Evolutionary conservation across 2,888 invertebrate species (phyloP).

Genomic region (Colostygia pectinataria): DNA sequence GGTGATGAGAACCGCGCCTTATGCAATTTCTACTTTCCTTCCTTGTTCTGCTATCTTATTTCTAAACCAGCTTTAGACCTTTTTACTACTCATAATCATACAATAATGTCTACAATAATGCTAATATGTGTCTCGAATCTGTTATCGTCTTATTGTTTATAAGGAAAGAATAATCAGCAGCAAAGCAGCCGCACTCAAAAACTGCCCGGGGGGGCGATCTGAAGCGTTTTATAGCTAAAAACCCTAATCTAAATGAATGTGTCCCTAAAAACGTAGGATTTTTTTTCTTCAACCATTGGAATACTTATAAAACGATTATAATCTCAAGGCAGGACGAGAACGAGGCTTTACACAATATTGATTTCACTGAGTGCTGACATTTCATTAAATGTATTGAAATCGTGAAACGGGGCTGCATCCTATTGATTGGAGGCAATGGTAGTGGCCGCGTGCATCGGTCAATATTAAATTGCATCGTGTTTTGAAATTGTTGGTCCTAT

Average conservation of each 20-base stretch:
- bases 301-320: slow-evolving; percentile 33
- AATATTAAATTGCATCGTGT: slow-evolving; percentile 69
- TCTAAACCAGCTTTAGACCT: neutral
- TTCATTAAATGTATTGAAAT: slow-evolving; percentile 81
- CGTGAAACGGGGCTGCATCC: slow-evolving; percentile 78
- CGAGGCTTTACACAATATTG: slow-evolving; percentile 65
- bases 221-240: too few relatives aligned
- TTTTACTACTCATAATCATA: too few relatives aligned
- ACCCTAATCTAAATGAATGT: too few relatives aligned
- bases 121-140: too few relatives aligned
- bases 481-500: slow-evolving; percentile 46
- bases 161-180: too few relatives aligned
- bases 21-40: slow-evolving; percentile 15
- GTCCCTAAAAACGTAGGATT: too few relatives aligned
- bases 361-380: slow-evolving; percentile 78
- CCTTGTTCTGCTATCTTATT: slow-evolving; percentile 6
- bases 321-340: slow-evolving; percentile 49
- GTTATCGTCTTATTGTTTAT: too few relatives aligned
- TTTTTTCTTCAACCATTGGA: too few relatives aligned
- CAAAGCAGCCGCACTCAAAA: too few relatives aligned
- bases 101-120: too few relatives aligned
- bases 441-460: slow-evolving; percentile 63
- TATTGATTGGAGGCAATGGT: slow-evolving; percentile 68
- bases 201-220: too few relatives aligned
- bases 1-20: slow-evolving; percentile 15